Percentiles rank a stretch among this genome's conserved stretches.
These are phyloP conservation scores for Nesidiocoris tenuis DNA, from an alignment of 2,888 invertebrate species.

Conservation along the genomic window DNA sequence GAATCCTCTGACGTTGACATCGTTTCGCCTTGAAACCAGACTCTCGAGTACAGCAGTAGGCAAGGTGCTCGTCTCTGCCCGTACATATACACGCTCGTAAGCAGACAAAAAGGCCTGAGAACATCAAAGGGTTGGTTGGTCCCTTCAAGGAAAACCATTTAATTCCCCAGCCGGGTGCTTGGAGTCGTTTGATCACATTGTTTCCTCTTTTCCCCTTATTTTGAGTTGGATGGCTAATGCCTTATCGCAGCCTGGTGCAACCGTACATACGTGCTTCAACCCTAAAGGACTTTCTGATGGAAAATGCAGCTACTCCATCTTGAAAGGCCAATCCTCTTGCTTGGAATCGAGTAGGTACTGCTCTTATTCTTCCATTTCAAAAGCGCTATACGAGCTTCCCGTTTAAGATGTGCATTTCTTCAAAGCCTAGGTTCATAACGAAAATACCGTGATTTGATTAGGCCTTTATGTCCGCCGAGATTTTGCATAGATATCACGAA, in stretches of 20 bases:
- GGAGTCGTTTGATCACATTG: constrained; percentile 23
- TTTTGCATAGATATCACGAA: too few relatives aligned
- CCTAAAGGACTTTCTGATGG: too few relatives aligned
- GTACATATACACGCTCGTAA: not conserved
- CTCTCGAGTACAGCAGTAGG: not conserved
- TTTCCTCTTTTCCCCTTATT: constrained; percentile 4
- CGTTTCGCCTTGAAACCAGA: constrained; percentile 20
- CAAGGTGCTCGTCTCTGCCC: not conserved
- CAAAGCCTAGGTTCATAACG: too few relatives aligned
- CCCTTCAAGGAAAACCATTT: constrained; percentile 1
- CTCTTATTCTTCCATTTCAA: too few relatives aligned
- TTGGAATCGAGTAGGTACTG: too few relatives aligned
- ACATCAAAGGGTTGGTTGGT: constrained; percentile 12
- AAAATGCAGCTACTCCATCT: too few relatives aligned
- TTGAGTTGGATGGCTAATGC: constrained; percentile 6
- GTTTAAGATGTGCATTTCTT: too few relatives aligned
- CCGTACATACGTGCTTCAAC: not conserved
- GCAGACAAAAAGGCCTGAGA: not conserved
- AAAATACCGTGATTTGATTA: too few relatives aligned
- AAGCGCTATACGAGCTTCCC: too few relatives aligned
- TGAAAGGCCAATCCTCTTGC: too few relatives aligned
- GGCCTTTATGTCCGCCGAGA: too few relatives aligned
- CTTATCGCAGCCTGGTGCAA: constrained; percentile 9
- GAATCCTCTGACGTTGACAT: constrained; percentile 23
- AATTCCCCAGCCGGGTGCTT: constrained; percentile 4